Conservation (phyloP, 1,140 invertebrate species). For the Pygmarrhopalites habei region DNA sequence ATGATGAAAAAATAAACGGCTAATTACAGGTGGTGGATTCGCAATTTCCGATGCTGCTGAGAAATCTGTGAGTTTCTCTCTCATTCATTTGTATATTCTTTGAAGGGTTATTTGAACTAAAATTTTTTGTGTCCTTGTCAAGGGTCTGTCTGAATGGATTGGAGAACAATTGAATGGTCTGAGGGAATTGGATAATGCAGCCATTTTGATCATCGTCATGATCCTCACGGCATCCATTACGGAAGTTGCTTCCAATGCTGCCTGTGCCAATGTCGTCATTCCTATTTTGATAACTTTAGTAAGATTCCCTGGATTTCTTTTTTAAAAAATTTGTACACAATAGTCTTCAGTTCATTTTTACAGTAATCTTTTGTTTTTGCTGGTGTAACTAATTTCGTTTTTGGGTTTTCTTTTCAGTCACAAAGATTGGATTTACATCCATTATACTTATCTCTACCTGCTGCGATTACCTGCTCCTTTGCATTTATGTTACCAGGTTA, state of each 20-base stretch:
- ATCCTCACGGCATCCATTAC: conserved; percentile 56
- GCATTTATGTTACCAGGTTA: conserved; percentile 51
- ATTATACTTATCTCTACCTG: conserved; percentile 77
- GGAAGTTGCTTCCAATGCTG: conserved; percentile 76
- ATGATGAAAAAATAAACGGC: too few species aligned
- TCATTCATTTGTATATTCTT: too few species aligned
- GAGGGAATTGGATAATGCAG: conserved; percentile 39
- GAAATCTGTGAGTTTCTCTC: too few species aligned
- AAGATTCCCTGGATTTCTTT: conserved; percentile 8
- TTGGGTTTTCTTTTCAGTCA: conserved; percentile 48
- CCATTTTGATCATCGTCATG: conserved; percentile 44
- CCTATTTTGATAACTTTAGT: conserved; percentile 73
- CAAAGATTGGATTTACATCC: conserved; percentile 65
- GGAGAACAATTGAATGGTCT: conserved; percentile 52
- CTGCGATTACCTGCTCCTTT: conserved; percentile 68
- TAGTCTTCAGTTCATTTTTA: too few species aligned
- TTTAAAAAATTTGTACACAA: too few species aligned
- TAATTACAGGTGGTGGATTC: conserved; percentile 15
- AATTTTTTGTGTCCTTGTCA: too few species aligned
- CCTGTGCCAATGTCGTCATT: conserved; percentile 68
- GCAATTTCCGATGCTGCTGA: conserved; percentile 64
- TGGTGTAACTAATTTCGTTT: too few species aligned
- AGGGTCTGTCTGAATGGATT: conserved; percentile 64
- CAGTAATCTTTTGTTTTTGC: too few species aligned
- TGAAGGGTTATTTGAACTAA: too few species aligned